Evolutionary conservation across 2,113 vertebrate genomes (phyloP), one percentile per base, ranked within the genome.

Genomic region (Neolamprologus tretocephalus): DNA sequence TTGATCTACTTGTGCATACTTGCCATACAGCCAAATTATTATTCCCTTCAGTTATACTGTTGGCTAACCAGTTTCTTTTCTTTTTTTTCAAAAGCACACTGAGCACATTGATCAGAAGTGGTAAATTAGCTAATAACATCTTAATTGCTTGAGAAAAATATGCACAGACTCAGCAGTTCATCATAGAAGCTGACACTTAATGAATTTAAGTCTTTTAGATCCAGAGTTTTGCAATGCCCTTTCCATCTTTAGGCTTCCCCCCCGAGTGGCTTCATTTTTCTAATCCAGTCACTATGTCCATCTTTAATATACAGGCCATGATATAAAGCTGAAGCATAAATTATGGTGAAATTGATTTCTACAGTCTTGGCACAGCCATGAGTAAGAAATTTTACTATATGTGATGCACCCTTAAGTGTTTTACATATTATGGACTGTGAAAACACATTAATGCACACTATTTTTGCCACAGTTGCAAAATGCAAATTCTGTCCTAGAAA

Each of bases 401-500:
- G 7, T n/a, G 10, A 33, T 51, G 10, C 17, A 51, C 42, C 26
- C 17, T 33, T 51, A 33, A 78, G 17, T 51, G 10, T 78, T 78
- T 51, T 33, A 33, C 45, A 51, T 78, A 51, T 78, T 78, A 33
- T 33, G 26, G 26, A 78, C 26, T 49, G 17, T 78, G 45, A 1
- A 47, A 51, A 31, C 42, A 49, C 42, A 28, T 49, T 31, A 78
- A 78, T 1, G 17, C 17, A 51, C 17, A 51, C 7, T 75, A 17
- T 83, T 80, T 49, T 21, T 73, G 71, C 75, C 68, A 49, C 31
- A 49, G 51, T 26, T 86, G 84, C 61, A 71, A 53, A 42, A 81
- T 91, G 84, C 71, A 81, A 75, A 91, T 86, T 3, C 17, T 82
- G 81, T 83, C 66, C 87, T 33, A 80, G 61, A 90, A 87, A 89